Evolutionary conservation across 2,797 vertebrate genomes (phyloP).

Genomic region (Crenuchus spilurus): DNA sequence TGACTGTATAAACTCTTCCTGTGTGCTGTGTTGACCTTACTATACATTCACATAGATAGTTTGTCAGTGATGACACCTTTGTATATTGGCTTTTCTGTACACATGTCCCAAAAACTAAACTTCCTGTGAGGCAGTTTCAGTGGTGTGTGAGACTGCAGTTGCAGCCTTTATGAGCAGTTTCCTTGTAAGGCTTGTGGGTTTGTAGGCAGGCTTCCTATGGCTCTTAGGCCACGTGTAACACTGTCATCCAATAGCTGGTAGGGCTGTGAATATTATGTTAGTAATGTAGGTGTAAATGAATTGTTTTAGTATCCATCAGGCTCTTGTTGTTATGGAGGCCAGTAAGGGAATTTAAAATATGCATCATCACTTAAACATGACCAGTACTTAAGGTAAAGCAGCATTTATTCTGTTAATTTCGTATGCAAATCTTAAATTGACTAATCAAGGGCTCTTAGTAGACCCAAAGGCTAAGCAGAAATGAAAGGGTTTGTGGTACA

Average conservation of each 20-base stretch:
- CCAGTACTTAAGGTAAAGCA: too few species aligned
- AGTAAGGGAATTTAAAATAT: too few species aligned
- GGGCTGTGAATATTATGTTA: not conserved
- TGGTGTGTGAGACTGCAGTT: not conserved
- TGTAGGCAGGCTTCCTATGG: not conserved
- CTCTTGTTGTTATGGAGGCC: too few species aligned
- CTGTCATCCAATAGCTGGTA: not conserved
- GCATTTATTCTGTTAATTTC: too few species aligned
- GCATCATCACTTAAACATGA: too few species aligned
- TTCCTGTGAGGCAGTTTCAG: not conserved
- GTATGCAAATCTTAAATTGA: too few species aligned
- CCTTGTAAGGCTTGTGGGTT: not conserved
- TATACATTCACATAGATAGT: not conserved
- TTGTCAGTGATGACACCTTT: constrained; percentile 4
- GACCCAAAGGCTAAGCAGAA: too few species aligned
- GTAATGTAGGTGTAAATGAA: too few species aligned
- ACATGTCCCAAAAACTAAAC: not conserved
- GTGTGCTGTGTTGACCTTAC: not conserved
- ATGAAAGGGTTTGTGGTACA: too few species aligned
- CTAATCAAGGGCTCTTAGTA: too few species aligned
- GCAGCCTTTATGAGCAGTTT: not conserved
- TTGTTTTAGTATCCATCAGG: too few species aligned
- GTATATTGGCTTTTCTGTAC: not conserved
- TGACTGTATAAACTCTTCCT: not conserved
- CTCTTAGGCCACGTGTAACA: not conserved